These are phyloP conservation scores for Drosophila funebris DNA, from an alignment of 1,140 invertebrate genomes.

Conservation along the genomic window DNA sequence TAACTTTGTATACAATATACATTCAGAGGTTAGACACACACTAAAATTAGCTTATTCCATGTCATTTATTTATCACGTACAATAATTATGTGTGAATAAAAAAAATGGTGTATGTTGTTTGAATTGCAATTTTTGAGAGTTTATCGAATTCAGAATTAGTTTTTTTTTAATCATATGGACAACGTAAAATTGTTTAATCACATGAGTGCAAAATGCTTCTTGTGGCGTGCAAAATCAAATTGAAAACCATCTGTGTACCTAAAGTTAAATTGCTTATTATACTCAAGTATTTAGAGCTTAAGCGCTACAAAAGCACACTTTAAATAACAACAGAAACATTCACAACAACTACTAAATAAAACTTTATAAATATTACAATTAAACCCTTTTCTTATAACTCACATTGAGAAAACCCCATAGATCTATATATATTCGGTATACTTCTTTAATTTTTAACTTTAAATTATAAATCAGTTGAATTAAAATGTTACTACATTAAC, in stretches of 20 bases:
- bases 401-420: no score
- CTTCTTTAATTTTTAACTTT: no score
- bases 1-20: constrained; percentile 24
- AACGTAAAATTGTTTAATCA: constrained; percentile 16
- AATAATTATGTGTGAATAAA: neutral
- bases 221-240: constrained; percentile 27
- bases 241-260: neutral
- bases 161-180: neutral
- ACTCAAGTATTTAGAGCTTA: neutral
- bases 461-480: no score
- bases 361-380: neutral
- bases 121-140: constrained; percentile 1
- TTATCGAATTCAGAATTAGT: constrained; percentile 23
- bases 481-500: no score
- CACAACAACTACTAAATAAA: neutral
- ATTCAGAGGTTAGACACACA: constrained; percentile 47
- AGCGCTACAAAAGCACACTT: neutral
- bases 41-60: constrained; percentile 26
- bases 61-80: constrained; percentile 6
- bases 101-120: constrained; percentile 6
- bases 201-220: constrained; percentile 10
- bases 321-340: neutral
- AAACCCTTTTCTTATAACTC: neutral
- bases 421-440: no score
- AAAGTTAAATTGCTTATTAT: neutral